phyloP scores from a whole-genome alignment of 2,888 invertebrate species.

The Microchrysa polita region DNA sequence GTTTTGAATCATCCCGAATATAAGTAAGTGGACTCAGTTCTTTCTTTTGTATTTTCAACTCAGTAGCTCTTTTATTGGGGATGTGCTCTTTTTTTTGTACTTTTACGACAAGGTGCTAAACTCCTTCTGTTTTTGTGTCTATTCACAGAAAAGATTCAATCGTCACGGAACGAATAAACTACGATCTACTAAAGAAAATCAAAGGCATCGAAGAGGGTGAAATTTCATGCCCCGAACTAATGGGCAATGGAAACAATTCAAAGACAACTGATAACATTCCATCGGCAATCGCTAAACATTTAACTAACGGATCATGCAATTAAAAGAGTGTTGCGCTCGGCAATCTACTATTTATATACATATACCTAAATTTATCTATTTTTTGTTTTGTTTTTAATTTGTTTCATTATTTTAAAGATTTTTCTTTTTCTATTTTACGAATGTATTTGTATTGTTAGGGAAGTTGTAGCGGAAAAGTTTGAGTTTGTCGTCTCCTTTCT shows the following conservation, averaged over 20 bases:
- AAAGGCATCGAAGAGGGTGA: constrained; percentile 78
- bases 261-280: constrained; percentile 90
- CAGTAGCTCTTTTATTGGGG: constrained; percentile 14
- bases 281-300: constrained; percentile 73
- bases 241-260: constrained; percentile 77
- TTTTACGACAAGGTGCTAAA: background rate
- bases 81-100: background rate
- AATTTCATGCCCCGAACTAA: constrained; percentile 76
- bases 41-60: too few relatives aligned
- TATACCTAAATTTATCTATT: too few relatives aligned
- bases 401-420: background rate
- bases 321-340: constrained; percentile 16
- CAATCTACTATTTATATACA: too few relatives aligned
- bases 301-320: constrained; percentile 58
- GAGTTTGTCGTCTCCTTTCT: too few relatives aligned
- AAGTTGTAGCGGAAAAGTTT: too few relatives aligned
- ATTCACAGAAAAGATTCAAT: constrained; percentile 82
- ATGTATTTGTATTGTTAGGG: background rate
- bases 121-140: background rate
- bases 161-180: constrained; percentile 88
- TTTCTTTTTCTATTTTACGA: constrained; percentile 9
- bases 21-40: constrained; percentile 74
- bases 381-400: constrained; percentile 6
- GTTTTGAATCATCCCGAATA: constrained; percentile 89
- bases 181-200: constrained; percentile 84